Base-by-base conservation (phyloP, 2,113 vertebrate genomes). In the Pitta sordida region DNA sequence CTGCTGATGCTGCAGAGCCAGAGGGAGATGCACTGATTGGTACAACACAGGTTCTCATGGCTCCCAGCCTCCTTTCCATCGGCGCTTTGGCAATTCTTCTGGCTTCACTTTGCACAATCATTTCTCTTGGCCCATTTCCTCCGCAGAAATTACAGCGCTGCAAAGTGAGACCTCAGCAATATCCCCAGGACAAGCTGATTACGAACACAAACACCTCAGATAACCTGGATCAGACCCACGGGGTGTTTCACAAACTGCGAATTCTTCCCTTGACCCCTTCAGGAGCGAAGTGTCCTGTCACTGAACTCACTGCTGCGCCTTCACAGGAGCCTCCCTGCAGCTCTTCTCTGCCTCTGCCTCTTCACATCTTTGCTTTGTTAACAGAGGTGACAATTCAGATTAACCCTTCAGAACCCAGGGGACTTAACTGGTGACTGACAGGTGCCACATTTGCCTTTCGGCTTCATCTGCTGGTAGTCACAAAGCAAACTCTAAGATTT, bases 1-100 rank as follows among this genome's bases (percentile, higher is more conserved):
- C 56, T 76, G 92, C 83, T 95, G 90, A 83, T 89, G 83, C 64
- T 90, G 86, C 92, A 90, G 43, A 60, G 86, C 48, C 44, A 71
- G 59, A 82, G 49, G 68, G 88, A 83, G 63, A 90, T 41, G 68
- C 68, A 21, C 32, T 14, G 43, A n/a, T 1, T 24, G 69, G 71
- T 21, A 58, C 37, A 41, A 41, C 63, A 15, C 27, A 6, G 34
- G 63, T 36, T 90, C 92, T 29, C 76, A 52, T 27, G 1, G 1
- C 24, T 21, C 18, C 65, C 83, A 78, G 68, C 19, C 43, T 83
- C 88, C 11, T 37, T 86, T 83, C 65, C 16, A 29, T 16, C 1
- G 14, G 16, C 83, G 62, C 36, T 41, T 62, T 32, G 80, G 71
- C 85, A 89, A 68, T 60, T 78, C 48, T 51, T 77, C 24, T 26